Evolutionary conservation across 1,140 invertebrate species (phyloP).

Genomic region (Antheraea pernyi): DNA sequence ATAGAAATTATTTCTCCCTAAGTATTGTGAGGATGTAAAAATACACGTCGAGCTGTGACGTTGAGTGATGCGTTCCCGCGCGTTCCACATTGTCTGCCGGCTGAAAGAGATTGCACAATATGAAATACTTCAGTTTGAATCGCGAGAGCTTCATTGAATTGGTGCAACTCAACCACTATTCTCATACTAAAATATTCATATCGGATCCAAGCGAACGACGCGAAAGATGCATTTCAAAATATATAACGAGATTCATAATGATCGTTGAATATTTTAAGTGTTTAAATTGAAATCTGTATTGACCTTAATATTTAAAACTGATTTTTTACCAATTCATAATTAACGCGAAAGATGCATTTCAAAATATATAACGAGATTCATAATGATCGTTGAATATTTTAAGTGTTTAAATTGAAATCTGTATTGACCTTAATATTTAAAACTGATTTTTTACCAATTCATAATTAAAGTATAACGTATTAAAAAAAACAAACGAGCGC

Average conservation of each 20-base stretch:
- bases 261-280: conserved; percentile 17
- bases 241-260: conserved; percentile 18
- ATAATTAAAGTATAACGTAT: not conserved
- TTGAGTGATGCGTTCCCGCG: conserved; percentile 69
- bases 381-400: conserved; percentile 18
- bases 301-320: not conserved
- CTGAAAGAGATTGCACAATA: conserved; percentile 75
- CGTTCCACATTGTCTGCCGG: conserved; percentile 62
- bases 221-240: conserved; percentile 47
- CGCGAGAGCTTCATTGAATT: conserved; percentile 66
- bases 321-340: not conserved
- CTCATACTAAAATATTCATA: conserved; percentile 69
- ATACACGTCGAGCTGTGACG: conserved; percentile 66
- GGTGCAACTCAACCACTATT: conserved; percentile 35
- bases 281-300: not conserved
- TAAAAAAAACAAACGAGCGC: no score
- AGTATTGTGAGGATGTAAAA: conserved; percentile 71
- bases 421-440: not conserved
- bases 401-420: not conserved
- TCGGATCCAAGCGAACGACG: conserved; percentile 42
- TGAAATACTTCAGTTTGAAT: conserved; percentile 74
- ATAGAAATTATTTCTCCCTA: conserved; percentile 70
- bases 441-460: not conserved
- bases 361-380: conserved; percentile 21
- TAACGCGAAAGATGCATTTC: conserved; percentile 46